These are phyloP conservation scores for Machaerirhynchus nigripectus DNA, from an alignment of 2,113 vertebrate genomes.

Conservation along the genomic window DNA sequence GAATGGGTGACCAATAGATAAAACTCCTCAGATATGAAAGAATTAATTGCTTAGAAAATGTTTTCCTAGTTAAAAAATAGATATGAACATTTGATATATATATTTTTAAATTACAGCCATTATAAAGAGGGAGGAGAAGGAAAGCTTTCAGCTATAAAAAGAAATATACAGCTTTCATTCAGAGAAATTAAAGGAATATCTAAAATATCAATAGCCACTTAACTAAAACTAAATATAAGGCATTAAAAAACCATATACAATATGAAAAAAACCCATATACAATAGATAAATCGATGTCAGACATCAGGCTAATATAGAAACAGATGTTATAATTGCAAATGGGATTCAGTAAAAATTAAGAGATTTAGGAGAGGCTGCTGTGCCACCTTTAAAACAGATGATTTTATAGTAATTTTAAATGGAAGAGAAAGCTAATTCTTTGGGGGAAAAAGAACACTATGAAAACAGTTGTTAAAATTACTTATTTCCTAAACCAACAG, in stretches of 20 bases:
- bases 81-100: background rate
- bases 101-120: rapidly evolving
- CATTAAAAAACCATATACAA: background rate
- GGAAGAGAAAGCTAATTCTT: background rate
- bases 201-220: background rate
- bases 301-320: background rate
- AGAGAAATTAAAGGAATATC: background rate
- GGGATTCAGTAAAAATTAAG: background rate
- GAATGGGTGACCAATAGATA: background rate
- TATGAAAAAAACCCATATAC: background rate
- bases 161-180: background rate
- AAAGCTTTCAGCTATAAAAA: background rate
- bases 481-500: background rate
- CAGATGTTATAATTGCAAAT: background rate
- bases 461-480: background rate
- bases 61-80: background rate
- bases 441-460: background rate
- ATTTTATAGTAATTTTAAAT: background rate
- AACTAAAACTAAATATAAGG: background rate
- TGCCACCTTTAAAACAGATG: background rate
- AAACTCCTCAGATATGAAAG: background rate
- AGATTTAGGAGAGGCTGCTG: background rate
- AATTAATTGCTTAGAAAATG: background rate
- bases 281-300: background rate
- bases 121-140: background rate